Evolutionary conservation across 2,113 vertebrate species (phyloP), one percentile per base, ranked within the genome.

Genomic region (Gila orcuttii): DNA sequence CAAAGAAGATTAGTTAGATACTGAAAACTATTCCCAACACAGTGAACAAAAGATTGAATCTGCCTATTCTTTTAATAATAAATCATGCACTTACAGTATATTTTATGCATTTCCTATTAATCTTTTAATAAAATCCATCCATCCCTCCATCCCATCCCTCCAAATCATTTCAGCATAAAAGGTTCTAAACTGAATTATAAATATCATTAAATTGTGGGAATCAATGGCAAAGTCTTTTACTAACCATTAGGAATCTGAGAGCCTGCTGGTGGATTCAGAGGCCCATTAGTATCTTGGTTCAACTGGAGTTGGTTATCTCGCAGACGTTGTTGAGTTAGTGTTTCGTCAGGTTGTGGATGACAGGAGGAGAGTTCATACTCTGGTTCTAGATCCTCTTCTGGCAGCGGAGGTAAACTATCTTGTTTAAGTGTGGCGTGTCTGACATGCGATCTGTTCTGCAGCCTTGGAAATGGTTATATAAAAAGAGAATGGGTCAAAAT

Each of bases 361-460:
- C 11, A 13, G 21, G 85, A 31, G 19, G 42, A 47, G 8, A 13
- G 31, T 3, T 42, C 12, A 8, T 62, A 6, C 31, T 75, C 79
- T 17, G 47, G 89, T 88, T 59, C 23, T 73, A 83, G 62, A 90
- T 83, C 87, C 52, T 94, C 93, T 87, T 94, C 93, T 0, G 89
- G 91, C 83, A 94, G 92, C 0, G 94, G 91, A 3, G 95, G 92
- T 59, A 96, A 95, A 57, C 94, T 94, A 2, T 94, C 36, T 77
- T 94, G 96, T 92, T 94, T 95, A 62, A 95, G 93, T 15, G 93
- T 93, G 73, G 94, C 92, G 39, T 96, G 95, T 90, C 95, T 94
- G 91, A 73, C 28, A 60, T 82, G 78, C 13, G 64, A 17, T 73
- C 79, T 85, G 21, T 25, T 74, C 42, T 52, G 71, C 73, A 79